Evolutionary conservation across 2,113 vertebrate genomes (phyloP).

Genomic region (Amazona vittata): DNA sequence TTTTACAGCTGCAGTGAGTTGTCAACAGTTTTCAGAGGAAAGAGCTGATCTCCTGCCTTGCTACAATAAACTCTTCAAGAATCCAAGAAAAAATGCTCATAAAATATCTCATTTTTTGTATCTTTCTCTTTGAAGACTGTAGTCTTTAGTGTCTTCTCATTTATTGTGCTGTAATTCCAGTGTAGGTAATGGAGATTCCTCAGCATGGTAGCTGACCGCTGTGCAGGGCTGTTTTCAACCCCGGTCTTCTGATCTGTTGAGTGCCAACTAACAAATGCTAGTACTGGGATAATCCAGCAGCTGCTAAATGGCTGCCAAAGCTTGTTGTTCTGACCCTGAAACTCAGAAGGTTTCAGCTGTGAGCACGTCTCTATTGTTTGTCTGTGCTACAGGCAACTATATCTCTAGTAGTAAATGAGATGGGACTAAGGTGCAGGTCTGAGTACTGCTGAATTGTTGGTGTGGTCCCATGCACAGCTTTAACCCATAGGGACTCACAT

Average conservation of each 20-base stretch:
- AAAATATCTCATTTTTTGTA: conserved; percentile 13
- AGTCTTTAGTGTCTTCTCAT: not conserved
- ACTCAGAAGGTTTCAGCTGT: not conserved
- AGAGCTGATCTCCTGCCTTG: not conserved
- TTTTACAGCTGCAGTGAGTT: conserved; percentile 14
- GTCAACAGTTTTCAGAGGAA: conserved; percentile 25
- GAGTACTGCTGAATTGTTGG: not conserved
- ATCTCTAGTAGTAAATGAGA: not conserved
- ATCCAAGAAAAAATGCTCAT: not conserved
- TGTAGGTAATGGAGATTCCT: not conserved
- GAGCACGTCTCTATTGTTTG: fast-evolving
- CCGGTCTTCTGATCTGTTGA: not conserved
- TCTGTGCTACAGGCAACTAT: not conserved
- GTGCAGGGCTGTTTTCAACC: not conserved
- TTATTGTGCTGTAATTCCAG: not conserved
- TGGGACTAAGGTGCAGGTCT: not conserved
- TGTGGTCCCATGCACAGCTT: not conserved
- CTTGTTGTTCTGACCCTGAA: not conserved
- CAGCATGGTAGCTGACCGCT: not conserved
- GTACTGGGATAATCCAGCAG: not conserved
- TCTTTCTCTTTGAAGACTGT: not conserved
- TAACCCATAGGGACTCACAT: fast-evolving
- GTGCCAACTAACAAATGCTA: not conserved
- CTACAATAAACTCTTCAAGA: conserved; percentile 31
- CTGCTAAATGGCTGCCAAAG: not conserved